Base-by-base conservation (phyloP, 2,113 vertebrate genomes). In the Sander lucioperca region DNA sequence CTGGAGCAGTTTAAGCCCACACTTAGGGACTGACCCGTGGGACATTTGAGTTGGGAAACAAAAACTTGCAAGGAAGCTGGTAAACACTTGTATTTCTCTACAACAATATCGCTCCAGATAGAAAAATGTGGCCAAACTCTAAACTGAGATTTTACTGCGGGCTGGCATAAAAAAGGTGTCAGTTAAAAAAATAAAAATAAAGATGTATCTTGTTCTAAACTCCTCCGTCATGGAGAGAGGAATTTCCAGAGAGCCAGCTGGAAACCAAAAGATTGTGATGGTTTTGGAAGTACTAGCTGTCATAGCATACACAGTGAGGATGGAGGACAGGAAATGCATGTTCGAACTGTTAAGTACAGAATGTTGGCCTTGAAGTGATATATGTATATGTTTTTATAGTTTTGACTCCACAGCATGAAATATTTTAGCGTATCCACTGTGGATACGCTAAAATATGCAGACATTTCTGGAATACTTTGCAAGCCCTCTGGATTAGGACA, bases 1-100 rank as follows among this genome's bases (percentile, higher is more conserved):
- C 95, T 95, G 95, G 94, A 91, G 89, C 73, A 90, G 90, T 85
- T 95, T 94, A 93, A 85, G 59, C 77, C 83, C 77, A 75, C 89
- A 92, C 63, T 73, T 72, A 70, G 57, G 72, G 80, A 93, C 87
- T 64, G 89, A 91, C 89, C 89, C 79, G 11, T 86, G 89, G 89
- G 92, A 94, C 85, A 86, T 78, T 80, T 61, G 77, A 91, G 82
- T 86, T 89, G 77, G 83, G 91, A 92, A 93, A 93, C 79, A 89
- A 89, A 89, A 91, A 85, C 63, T 80, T 79, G 80, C 78, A 48
- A 82, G 78, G 72, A 47, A 87, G 85, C 81, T 88, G 45, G 88
- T 88, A 91, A 86, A 93, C 84, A 91, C 63, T 68, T 79, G 25
- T 74, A 27, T 77, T 80, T 86, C 77, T 77, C 61, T n/a, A 51